phyloP scores from a whole-genome alignment of 2,888 invertebrate species.

The Crossocerus cetratus region DNA sequence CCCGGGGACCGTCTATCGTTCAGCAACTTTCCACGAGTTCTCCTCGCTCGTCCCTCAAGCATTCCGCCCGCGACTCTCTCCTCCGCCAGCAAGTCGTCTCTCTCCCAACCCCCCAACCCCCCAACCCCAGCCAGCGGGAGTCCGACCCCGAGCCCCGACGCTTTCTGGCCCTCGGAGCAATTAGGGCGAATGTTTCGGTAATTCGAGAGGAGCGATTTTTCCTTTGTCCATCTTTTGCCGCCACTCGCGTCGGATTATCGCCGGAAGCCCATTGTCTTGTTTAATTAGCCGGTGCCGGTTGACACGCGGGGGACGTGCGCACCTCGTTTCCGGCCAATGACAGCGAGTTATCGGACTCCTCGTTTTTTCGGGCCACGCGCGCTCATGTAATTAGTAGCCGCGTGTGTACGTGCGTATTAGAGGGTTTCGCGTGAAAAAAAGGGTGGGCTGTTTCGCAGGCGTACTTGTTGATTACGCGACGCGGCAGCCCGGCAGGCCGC shows the following conservation, averaged over 20 bases:
- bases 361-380: constrained; percentile 4
- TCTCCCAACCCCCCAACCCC: neutral
- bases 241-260: neutral
- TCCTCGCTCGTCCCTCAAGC: constrained; percentile 18
- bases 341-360: constrained; percentile 15
- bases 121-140: neutral
- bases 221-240: neutral
- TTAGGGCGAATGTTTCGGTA: constrained; percentile 1
- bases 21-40: constrained; percentile 9
- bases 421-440: constrained; percentile 19
- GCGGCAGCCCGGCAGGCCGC: constrained; percentile 24
- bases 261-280: neutral
- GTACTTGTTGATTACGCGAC: constrained; percentile 52
- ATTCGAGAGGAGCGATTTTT: neutral
- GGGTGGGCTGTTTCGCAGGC: constrained; percentile 4
- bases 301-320: neutral
- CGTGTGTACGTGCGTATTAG: neutral
- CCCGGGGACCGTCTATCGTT: neutral
- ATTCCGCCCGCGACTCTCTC: constrained; percentile 5
- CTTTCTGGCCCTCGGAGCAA: neutral
- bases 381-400: constrained; percentile 41
- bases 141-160: neutral
- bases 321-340: neutral
- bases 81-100: neutral
- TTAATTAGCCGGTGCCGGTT: neutral